Conservation (phyloP, 2,113 vertebrate genomes). For the Tricholaema leucomelas region DNA sequence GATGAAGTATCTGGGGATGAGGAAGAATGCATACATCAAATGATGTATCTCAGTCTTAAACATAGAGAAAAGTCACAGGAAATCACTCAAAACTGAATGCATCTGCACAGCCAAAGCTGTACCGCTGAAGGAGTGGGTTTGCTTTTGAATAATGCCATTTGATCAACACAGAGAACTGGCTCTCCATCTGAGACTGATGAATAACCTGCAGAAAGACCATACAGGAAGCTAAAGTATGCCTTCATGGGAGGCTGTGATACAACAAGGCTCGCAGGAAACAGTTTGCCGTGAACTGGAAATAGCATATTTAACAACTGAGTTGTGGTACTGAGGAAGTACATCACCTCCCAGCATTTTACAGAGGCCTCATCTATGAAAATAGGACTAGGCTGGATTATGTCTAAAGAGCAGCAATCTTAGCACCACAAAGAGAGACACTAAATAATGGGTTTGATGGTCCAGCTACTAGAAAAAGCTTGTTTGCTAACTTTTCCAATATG, state of each 20-base stretch:
- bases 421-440: neutral
- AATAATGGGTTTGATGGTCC: neutral
- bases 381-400: neutral
- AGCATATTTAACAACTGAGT: neutral
- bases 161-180: neutral
- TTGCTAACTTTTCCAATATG: constrained; percentile 1
- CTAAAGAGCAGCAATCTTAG: neutral
- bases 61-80: neutral
- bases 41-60: neutral
- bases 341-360: neutral
- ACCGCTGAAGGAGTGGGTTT: neutral
- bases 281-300: neutral
- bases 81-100: neutral
- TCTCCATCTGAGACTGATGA: neutral
- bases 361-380: neutral
- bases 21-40: neutral
- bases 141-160: neutral
- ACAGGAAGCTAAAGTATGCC: neutral
- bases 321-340: neutral
- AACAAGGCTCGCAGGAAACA: neutral
- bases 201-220: neutral
- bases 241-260: neutral
- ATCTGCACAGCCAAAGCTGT: neutral
- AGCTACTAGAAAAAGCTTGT: neutral
- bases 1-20: neutral